Evolutionary conservation across 2,797 vertebrate genomes (phyloP).

Genomic region (Sebastes taczanowskii): DNA sequence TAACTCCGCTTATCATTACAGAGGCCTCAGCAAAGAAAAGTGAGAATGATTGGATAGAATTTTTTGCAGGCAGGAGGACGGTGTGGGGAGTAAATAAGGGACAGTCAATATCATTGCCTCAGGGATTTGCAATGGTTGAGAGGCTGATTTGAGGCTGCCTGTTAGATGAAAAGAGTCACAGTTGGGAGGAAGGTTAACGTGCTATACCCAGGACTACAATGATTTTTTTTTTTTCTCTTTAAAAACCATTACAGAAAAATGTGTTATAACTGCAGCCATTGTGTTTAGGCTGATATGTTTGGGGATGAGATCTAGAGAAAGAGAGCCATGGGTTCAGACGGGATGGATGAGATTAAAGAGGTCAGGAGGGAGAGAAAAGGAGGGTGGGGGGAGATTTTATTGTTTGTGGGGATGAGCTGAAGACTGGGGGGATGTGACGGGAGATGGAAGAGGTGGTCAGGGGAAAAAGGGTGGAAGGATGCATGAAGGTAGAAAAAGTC

Average conservation of each 20-base stretch:
- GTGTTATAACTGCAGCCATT: constrained; percentile 29
- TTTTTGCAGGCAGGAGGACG: not conserved
- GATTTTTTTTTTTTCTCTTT: not conserved
- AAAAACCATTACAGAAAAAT: constrained; percentile 16
- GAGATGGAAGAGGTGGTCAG: constrained; percentile 10
- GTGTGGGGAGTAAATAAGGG: constrained; percentile 25
- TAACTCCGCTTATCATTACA: constrained; percentile 29
- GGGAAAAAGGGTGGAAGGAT: constrained; percentile 23
- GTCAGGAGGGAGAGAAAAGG: constrained; percentile 20
- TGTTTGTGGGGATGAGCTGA: constrained; percentile 30
- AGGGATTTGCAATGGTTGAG: constrained; percentile 30
- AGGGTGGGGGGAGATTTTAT: not conserved
- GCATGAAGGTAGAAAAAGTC: constrained; percentile 47
- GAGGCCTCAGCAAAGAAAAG: constrained; percentile 10
- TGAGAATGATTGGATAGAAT: constrained; percentile 33
- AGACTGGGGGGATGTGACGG: not conserved
- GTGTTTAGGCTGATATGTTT: constrained; percentile 2
- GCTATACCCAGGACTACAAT: not conserved
- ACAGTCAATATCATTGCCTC: constrained; percentile 22
- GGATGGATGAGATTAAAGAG: constrained; percentile 54
- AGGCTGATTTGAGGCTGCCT: constrained; percentile 18
- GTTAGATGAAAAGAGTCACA: constrained; percentile 22
- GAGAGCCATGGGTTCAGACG: constrained; percentile 7
- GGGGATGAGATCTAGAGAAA: constrained; percentile 15
- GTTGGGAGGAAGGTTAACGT: constrained; percentile 22